Evolutionary conservation across 92 coral and sea anemone species (phyloP), one percentile per base, ranked within the genome.

Genomic region (Porites divaricata): DNA sequence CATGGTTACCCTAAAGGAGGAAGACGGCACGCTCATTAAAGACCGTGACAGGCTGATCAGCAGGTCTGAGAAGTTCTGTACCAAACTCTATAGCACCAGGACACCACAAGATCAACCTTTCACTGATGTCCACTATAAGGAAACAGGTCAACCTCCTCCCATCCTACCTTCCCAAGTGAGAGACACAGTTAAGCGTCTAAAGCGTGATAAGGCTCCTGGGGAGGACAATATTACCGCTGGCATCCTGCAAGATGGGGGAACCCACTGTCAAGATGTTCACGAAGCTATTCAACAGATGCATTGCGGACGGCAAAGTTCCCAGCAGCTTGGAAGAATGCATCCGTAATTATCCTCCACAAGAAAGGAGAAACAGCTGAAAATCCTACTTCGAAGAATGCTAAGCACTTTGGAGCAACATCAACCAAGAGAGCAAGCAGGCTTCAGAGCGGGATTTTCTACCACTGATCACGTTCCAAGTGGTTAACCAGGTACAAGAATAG

Each of bases 121-220:
- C 20, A 63, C 67, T 63, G 67, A 63, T 66, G 70, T 22, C 3
- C 70, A 66, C 35, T 66, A 8, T 14, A 66, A 6, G 70, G 70
- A 66, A 66, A 66, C 70, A 66, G 12, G 70, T 66, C 70, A 26
- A 66, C 70, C 28, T 41, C 70, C 70, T 20, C 70, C 28, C 70
- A 66, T 66, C 35, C 15, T 66, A 66, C 41, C 45, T 20, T 66
- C 35, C 22, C 35, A 66, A 66, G 70, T 22, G 70, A 66, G 70
- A 66, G 28, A 66, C 70, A 8, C 70, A 66, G 14, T 66, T 14
- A 66, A n/a, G 70, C 70, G 70, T 66, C 14, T 66, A 66, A 66
- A 66, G 70, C 41, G 28, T 25, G 28, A 25, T 25, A 25, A 25
- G 28, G 70, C 70, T 66, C 70, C 70, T 66, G 70, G 26, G 70